These are phyloP conservation scores for Lophura nycthemera DNA, from an alignment of 2,113 vertebrate species.

Conservation along the genomic window DNA sequence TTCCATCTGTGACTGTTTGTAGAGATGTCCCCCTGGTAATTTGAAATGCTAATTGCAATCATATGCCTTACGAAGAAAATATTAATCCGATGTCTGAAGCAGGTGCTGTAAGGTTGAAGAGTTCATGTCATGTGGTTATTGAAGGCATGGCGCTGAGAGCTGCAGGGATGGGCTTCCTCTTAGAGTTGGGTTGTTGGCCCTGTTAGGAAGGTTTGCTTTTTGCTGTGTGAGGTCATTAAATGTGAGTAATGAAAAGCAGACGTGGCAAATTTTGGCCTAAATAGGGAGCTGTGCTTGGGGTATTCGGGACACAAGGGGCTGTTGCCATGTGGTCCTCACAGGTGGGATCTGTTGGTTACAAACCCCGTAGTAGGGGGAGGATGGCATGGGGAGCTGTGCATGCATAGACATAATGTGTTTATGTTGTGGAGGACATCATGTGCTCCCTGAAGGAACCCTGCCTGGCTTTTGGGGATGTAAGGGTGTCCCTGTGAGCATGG, in stretches of 20 bases:
- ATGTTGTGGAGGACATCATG: neutral
- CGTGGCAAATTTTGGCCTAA: neutral
- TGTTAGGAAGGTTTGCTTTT: neutral
- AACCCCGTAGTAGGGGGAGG: neutral
- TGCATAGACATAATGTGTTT: too few species aligned
- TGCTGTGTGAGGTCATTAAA: fast-evolving
- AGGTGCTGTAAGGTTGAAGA: conserved; percentile 7
- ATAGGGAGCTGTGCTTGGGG: neutral
- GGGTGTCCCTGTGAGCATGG: fast-evolving
- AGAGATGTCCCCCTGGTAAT: conserved; percentile 61
- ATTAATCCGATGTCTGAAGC: conserved; percentile 58
- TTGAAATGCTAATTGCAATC: conserved; percentile 73
- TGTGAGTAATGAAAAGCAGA: fast-evolving
- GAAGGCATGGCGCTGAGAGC: neutral
- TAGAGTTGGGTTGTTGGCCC: neutral
- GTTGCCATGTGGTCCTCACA: fast-evolving
- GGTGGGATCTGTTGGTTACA: neutral
- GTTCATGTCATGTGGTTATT: neutral
- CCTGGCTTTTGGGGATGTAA: fast-evolving
- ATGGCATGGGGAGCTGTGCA: fast-evolving
- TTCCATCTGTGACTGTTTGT: conserved; percentile 61
- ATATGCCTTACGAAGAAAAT: conserved; percentile 60
- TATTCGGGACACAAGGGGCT: fast-evolving
- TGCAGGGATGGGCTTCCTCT: neutral
- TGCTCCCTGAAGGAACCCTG: neutral